Percentiles rank a stretch among this genome's conserved stretches.
These are phyloP conservation scores for Schizotus pectinicornis DNA, from an alignment of 2,888 invertebrate species.

Conservation along the genomic window DNA sequence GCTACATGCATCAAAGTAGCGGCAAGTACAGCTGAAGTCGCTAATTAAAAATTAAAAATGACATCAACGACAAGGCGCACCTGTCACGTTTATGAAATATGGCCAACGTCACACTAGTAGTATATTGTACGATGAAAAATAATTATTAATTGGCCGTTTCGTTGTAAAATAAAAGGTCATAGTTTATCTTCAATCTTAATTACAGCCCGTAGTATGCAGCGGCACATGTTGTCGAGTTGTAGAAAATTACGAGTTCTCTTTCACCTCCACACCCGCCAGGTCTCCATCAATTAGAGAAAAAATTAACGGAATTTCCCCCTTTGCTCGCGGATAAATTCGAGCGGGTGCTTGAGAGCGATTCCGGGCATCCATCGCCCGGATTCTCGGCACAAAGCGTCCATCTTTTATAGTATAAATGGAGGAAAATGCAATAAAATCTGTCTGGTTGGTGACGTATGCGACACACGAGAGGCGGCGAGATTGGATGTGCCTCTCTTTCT, in stretches of 20 bases:
- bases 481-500: slow-evolving; percentile 49
- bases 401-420: slow-evolving; percentile 73
- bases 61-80: slow-evolving; percentile 25
- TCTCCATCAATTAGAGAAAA: too few species aligned
- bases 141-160: slow-evolving; percentile 25
- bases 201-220: not conserved
- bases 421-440: slow-evolving; percentile 58
- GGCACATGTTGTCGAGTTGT: slow-evolving; percentile 2
- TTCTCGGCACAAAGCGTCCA: slow-evolving; percentile 65
- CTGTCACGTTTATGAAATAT: slow-evolving; percentile 27
- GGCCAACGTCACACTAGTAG: slow-evolving; percentile 8
- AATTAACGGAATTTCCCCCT: not conserved
- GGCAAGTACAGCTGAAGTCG: slow-evolving; percentile 17
- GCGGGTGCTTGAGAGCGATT: slow-evolving; percentile 7
- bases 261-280: too few species aligned
- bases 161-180: slow-evolving; percentile 12
- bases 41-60: slow-evolving; percentile 32
- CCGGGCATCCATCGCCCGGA: slow-evolving; percentile 4
- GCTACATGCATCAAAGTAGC: slow-evolving; percentile 9
- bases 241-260: not conserved
- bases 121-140: slow-evolving; percentile 17
- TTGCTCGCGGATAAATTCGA: slow-evolving; percentile 46
- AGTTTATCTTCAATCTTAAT: slow-evolving; percentile 14
- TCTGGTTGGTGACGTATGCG: slow-evolving; percentile 56
- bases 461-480: slow-evolving; percentile 55